Evolutionary conservation across 2,113 vertebrate species (phyloP).

Genomic region (Pyrgilauda ruficollis): DNA sequence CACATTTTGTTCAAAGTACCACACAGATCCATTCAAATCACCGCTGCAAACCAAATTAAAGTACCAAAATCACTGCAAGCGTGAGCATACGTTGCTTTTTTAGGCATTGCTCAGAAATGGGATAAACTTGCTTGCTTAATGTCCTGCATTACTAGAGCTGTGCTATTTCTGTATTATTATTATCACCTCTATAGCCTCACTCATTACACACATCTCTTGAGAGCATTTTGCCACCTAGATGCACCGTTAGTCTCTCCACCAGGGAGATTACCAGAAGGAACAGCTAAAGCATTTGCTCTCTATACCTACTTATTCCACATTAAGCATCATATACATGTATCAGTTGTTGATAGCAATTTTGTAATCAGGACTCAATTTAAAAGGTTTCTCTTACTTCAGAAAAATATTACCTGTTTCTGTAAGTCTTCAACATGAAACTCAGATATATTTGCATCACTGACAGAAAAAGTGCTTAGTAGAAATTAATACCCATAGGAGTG

Average conservation of each 20-base stretch:
- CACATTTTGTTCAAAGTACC: neutral
- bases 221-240: neutral
- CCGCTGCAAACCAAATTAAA: neutral
- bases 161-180: neutral
- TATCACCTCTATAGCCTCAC: neutral
- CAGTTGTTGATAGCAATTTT: neutral
- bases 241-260: neutral
- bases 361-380: neutral
- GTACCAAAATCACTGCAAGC: neutral
- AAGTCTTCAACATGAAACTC: neutral
- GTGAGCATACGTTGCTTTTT: neutral
- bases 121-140: neutral
- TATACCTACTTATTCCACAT: neutral
- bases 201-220: fast-evolving
- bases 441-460: neutral
- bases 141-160: neutral
- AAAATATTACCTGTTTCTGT: neutral
- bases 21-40: neutral
- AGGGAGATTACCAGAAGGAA: neutral
- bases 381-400: neutral
- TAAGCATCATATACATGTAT: neutral
- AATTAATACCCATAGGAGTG: neutral
- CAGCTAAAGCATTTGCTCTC: neutral
- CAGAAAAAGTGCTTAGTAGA: neutral
- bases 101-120: neutral